Evolutionary conservation across 2,888 invertebrate species (phyloP), one percentile per base, ranked within the genome.

Genomic region (Pherbina coryleti): DNA sequence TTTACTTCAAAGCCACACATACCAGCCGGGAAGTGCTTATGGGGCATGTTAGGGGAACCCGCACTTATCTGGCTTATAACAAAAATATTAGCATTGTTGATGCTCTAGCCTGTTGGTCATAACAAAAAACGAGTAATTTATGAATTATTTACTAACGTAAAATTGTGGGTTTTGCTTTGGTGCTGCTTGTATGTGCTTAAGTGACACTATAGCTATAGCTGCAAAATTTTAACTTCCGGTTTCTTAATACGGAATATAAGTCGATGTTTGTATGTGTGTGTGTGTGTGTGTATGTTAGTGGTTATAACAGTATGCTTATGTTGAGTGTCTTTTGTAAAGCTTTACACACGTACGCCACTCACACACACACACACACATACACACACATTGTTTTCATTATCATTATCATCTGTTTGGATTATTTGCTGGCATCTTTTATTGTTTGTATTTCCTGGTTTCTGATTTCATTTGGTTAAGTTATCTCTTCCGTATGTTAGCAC

Each of bases 371-470:
- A n/a, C n/a, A n/a, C 28, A 49, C 67, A 69, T 5, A 11, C 19
- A 69, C 51, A 9, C 17, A 34, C 64, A 64, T 25, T 31, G 14
- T 69, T 51, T 17, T 51, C 51, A 69, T 69, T 51, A 69, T 51
- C 69, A 69, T 69, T 25, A 69, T 69, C 51, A 69, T 69, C 22
- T 49, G 69, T 49, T 51, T 69, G 69, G 51, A 69, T 69, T 51
- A 69, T 22, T 69, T 49, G 69, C n/a, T 51, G 49, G 69, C 69
- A 69, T 69, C 69, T 69, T 69, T 51, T 69, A 69, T 69, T 69
- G 69, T 69, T 69, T 69, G 49, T 51, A 51, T 69, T 69, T 69
- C 69, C 69, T 69, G 22, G 28, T 51, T 51, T 25, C 55, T 22
- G 22, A 19, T 55, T 19, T n/a, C 53, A 53, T 64, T 64, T 64